Conservation (phyloP, 2,113 vertebrate species). For the Catharus minimus region DNA sequence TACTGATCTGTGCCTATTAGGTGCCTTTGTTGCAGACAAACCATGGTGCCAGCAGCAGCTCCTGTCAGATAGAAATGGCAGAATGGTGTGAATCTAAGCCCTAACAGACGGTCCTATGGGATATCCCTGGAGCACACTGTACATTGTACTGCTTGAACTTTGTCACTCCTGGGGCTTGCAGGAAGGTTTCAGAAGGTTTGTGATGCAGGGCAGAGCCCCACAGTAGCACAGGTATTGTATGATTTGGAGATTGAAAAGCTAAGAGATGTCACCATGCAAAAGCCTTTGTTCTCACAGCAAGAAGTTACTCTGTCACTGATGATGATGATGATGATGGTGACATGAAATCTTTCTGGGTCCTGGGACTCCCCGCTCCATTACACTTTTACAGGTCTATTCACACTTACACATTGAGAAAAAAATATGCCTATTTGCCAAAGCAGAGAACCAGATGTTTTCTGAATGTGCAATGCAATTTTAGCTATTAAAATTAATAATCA, state of each 20-base stretch:
- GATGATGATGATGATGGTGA: not conserved
- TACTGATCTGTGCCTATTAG: not conserved
- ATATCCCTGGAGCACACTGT: not conserved
- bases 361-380: not conserved
- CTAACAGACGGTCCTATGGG: too few species aligned
- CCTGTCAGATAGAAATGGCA: not conserved
- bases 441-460: not conserved
- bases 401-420: not conserved
- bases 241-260: not conserved
- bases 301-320: not conserved
- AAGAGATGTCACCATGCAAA: not conserved
- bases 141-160: not conserved
- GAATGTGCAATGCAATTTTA: not conserved
- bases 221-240: fast-evolving
- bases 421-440: not conserved
- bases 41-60: not conserved
- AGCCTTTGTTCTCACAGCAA: not conserved
- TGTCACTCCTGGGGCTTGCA: not conserved
- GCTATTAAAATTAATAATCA: not conserved
- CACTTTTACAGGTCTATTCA: not conserved
- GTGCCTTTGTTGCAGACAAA: not conserved
- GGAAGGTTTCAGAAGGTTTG: not conserved
- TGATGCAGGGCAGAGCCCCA: not conserved
- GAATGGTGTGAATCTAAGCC: not conserved
- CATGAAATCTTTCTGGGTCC: not conserved